Evolutionary conservation across 2,797 vertebrate genomes (phyloP), one percentile per base, ranked within the genome.

Genomic region (Notolabrus celidotus): DNA sequence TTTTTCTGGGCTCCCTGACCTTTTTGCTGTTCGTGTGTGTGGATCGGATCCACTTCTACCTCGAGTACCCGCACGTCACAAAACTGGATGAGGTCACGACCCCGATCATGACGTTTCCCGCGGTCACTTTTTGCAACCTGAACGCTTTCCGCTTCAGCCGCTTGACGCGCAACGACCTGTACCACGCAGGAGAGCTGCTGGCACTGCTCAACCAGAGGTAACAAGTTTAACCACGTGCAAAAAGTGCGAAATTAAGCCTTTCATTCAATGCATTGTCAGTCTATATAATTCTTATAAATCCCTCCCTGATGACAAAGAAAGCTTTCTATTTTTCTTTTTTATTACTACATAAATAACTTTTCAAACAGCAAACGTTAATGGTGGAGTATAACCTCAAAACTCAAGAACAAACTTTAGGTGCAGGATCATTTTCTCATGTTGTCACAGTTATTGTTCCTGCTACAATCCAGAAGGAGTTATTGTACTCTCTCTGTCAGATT

Each of bases 141-240:
- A 99, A 99, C 42, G 95, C 97, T 77, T 99, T 99, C 23, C 96
- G 98, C n/a, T 99, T 99, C 90, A 97, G 97, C 88, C 95, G 94
- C 5, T 95, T 99, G 67, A 96, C 96, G 71, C 96, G 97, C 89
- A 99, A 99, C 0, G 98, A 99, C 93, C 93, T 99, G 90, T 99
- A 98, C 90, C 98, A 99, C 2, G 97, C 97, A 0, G 98, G 98
- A 0, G 98, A 99, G 93, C 95, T 99, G 67, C 95, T 99, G 65
- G 95, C 97, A 19, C 92, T 99, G 84, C 97, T 99, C 80, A 98
- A 99, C 90, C 96, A 97, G 90, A 97, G 97, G 98, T 99, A 92
- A 54, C 4, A 19, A 12, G 1, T 1, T 5, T 2, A 14, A 46
- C 5, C 49, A 55, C 22, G 27, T 27, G 27, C 17, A 43, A 15